Evolutionary conservation across 2,797 vertebrate species (phyloP).

Genomic region (Eutrigla gurnardus): DNA sequence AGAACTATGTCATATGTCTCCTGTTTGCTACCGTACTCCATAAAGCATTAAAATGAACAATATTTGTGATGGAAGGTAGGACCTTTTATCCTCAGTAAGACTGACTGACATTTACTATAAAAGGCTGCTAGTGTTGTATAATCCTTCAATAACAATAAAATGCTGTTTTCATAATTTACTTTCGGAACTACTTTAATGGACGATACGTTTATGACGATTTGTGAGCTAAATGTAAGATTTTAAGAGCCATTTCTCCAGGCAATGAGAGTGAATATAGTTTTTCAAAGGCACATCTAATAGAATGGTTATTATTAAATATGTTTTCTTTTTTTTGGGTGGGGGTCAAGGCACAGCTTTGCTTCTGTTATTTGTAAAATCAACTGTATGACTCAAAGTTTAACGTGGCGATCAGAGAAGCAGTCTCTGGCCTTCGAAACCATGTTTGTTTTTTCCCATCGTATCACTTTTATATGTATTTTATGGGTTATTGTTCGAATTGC

Average conservation of each 20-base stretch:
- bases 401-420: background rate
- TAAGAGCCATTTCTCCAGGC: constrained; percentile 15
- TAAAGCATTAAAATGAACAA: constrained; percentile 10
- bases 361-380: constrained; percentile 1
- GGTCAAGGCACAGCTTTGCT: background rate
- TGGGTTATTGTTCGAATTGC: background rate
- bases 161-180: background rate
- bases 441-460: background rate
- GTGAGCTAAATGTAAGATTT: constrained; percentile 12
- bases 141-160: background rate
- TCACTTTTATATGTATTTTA: background rate
- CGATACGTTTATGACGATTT: constrained; percentile 15
- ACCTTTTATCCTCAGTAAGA: constrained; percentile 8
- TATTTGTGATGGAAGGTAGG: background rate
- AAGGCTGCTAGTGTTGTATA: background rate
- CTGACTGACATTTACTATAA: constrained; percentile 5
- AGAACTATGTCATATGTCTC: constrained; percentile 28
- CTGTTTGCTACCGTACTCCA: constrained; percentile 10
- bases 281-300: background rate
- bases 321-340: background rate
- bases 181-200: background rate
- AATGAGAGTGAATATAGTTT: background rate
- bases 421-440: background rate
- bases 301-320: background rate
- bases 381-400: background rate